These are phyloP conservation scores for Crypturellus undulatus DNA, from an alignment of 2,113 vertebrate species.

Conservation along the genomic window DNA sequence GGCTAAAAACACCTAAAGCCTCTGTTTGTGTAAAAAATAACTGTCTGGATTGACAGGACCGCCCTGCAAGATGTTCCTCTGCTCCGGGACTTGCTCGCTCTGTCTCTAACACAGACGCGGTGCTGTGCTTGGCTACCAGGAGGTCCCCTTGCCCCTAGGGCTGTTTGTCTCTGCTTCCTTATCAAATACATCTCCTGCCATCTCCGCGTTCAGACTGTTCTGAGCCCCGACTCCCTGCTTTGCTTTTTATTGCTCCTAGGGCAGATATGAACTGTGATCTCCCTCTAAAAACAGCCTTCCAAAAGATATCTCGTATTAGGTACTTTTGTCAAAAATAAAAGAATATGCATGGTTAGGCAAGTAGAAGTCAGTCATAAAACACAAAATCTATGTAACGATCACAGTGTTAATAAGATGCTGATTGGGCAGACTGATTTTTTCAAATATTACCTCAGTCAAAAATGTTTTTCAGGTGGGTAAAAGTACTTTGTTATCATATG, in stretches of 20 bases:
- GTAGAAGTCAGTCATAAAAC: neutral
- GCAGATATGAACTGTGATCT: neutral
- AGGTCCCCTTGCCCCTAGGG: neutral
- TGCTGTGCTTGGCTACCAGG: neutral
- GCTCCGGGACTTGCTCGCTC: neutral
- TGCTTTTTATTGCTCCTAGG: neutral
- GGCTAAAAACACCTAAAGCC: neutral
- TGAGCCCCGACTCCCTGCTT: neutral
- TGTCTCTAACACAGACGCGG: neutral
- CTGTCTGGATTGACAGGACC: neutral
- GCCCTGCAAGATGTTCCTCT: neutral
- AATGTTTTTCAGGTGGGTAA: neutral
- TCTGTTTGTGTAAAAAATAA: neutral
- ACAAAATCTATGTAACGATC: neutral
- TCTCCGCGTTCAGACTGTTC: neutral
- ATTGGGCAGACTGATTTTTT: neutral
- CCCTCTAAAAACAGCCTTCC: neutral
- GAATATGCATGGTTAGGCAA: neutral
- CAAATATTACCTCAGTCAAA: neutral
- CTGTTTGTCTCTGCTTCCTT: neutral
- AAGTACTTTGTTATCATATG: neutral
- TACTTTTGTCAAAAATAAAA: neutral
- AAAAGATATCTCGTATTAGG: neutral
- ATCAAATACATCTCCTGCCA: neutral
- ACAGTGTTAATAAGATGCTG: neutral